Evolutionary conservation across 2,797 vertebrate genomes (phyloP), one percentile per base, ranked within the genome.

Genomic region (Darevskia mixta): DNA sequence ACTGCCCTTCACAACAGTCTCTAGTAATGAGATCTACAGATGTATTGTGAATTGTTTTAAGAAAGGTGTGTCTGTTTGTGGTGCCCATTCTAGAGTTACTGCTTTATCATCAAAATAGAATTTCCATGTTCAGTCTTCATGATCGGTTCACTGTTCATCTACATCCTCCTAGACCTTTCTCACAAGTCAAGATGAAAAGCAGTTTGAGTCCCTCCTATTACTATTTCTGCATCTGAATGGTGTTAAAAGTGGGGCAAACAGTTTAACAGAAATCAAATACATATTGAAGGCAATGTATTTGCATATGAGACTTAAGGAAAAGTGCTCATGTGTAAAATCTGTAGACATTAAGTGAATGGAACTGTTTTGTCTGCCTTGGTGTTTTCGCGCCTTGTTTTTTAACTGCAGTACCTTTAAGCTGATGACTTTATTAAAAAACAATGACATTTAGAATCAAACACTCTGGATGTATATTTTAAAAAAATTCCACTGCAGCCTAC

Each of bases 121-220:
- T 38, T 29, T 75, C 58, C 32, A 15, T 77, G 20, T 75, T 87
- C 38, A 64, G 27, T 75, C 27, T 82, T 82, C 23, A 80, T 58
- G 15, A 58, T 83, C n/a, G n/a, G 43, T 78, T 79, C 61, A 35
- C 32, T 38, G 27, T 32, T 88, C 43, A 79, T 79, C 75, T 71
- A 41, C 76, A 38, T 79, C 27, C 49, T 84, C 79, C 43, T 73
- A 64, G n/a, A 64, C 13, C 61, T 76, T 88, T 83, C 55, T 35
- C 81, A 79, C 27, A 84, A 43, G 32, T 83, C n/a, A 87, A 88
- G 49, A 66, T 71, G 45, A 83, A 87, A 78, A 79, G 20, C 75
- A 79, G 27, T 83, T 43, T 79, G 76, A 77, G 8, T 84, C 29
- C 35, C 66, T 79, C 43, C 32, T 88, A 15, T 10, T 67, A 41